These are phyloP conservation scores for Drosophila yooni DNA, from an alignment of 2,888 invertebrate genomes.

Conservation along the genomic window DNA sequence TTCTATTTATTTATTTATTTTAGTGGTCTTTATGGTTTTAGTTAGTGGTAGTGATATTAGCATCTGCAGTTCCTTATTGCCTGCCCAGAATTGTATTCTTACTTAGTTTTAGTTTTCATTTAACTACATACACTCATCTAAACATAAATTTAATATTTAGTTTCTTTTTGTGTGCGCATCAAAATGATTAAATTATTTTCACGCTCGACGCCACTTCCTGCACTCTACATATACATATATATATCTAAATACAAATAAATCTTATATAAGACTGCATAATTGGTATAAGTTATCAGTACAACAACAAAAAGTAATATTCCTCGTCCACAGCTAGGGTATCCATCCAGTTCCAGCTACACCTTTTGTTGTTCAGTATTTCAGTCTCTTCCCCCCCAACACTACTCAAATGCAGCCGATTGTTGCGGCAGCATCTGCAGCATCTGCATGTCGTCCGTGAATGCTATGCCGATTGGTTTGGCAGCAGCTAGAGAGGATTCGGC, in stretches of 20 bases:
- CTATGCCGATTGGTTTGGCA: conserved; percentile 1
- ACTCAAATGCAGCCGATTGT: conserved; percentile 38
- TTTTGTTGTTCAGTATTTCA: conserved; percentile 11
- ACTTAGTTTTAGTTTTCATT: conserved; percentile 7
- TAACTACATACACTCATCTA: conserved; percentile 13
- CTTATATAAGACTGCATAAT: conserved; percentile 37
- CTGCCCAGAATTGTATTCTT: conserved; percentile 43
- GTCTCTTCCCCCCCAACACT: conserved; percentile 7
- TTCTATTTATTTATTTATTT: conserved; percentile 38
- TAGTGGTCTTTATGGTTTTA: conserved; percentile 3
- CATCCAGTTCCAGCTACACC: conserved; percentile 3
- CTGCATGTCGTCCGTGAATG: conserved; percentile 53
- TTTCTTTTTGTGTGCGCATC: conserved; percentile 11
- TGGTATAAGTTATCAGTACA: conserved; percentile 61
- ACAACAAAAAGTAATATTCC: conserved; percentile 18
- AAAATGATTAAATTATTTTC: conserved; percentile 37
- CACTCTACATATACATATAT: conserved; percentile 2
- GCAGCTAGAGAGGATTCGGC: not conserved
- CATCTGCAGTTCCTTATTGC: conserved; percentile 43
- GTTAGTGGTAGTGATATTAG: conserved; percentile 38
- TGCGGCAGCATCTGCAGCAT: conserved; percentile 20
- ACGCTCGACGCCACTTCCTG: conserved; percentile 38
- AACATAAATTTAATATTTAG: conserved; percentile 4
- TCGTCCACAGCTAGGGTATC: not conserved
- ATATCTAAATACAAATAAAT: conserved; percentile 25